These are phyloP conservation scores for Typhlichthys subterraneus DNA, from an alignment of 2,797 vertebrate genomes.

Conservation along the genomic window DNA sequence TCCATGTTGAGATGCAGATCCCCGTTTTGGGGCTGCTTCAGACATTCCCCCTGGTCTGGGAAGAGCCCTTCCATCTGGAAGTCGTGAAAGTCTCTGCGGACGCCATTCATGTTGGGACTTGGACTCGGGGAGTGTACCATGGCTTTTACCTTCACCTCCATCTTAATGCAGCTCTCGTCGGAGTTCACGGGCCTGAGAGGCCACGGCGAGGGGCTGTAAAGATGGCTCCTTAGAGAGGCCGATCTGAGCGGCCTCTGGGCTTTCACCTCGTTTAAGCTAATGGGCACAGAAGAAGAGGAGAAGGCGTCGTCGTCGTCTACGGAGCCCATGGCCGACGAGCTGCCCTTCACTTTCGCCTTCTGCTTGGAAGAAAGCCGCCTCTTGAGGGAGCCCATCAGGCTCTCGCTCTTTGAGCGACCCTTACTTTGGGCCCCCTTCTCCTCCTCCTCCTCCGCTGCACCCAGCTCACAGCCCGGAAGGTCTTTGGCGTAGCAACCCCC, in stretches of 20 bases:
- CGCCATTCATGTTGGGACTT: slow-evolving; percentile 90
- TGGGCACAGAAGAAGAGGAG: slow-evolving; percentile 92
- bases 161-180: slow-evolving; percentile 93
- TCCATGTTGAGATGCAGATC: slow-evolving; percentile 93
- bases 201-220: slow-evolving; percentile 98
- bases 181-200: slow-evolving; percentile 90
- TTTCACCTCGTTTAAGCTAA: slow-evolving; percentile 91
- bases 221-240: slow-evolving; percentile 90
- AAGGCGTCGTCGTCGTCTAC: slow-evolving; percentile 88
- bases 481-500: slow-evolving; percentile 95
- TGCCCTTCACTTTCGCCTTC: slow-evolving; percentile 91
- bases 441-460: slow-evolving; percentile 89
- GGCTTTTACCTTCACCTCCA: slow-evolving; percentile 96
- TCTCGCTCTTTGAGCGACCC: slow-evolving; percentile 89
- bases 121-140: slow-evolving; percentile 92
- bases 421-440: slow-evolving; percentile 89
- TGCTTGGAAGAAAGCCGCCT: slow-evolving; percentile 93
- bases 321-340: slow-evolving; percentile 80
- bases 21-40: slow-evolving; percentile 84
- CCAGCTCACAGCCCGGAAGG: slow-evolving; percentile 86
- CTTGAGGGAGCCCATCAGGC: slow-evolving; percentile 96
- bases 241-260: slow-evolving; percentile 91
- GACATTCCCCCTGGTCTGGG: slow-evolving; percentile 82
- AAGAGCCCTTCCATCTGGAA: slow-evolving; percentile 88
- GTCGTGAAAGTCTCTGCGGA: slow-evolving; percentile 92